A percentile compares a stretch with the other conserved stretches of the same genome.
These are phyloP conservation scores for Augochlorella aurata DNA, from an alignment of 2,888 invertebrate species.

Conservation along the genomic window DNA sequence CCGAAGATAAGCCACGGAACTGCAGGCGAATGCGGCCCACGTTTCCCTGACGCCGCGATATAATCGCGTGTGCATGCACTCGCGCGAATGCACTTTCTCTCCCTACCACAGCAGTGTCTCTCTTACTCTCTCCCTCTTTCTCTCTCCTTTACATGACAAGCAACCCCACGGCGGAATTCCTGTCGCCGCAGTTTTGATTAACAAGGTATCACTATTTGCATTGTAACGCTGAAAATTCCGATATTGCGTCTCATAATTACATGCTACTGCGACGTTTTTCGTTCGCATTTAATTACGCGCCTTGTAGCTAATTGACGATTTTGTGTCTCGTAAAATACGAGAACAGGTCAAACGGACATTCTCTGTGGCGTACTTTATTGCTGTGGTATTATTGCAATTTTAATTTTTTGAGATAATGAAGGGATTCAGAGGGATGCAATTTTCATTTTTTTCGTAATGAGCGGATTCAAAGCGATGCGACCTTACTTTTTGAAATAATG, in stretches of 20 bases:
- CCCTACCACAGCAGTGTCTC: background rate
- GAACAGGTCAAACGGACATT: too few species aligned
- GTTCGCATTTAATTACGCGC: background rate
- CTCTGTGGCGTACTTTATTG: too few species aligned
- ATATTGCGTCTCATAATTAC: background rate
- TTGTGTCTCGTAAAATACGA: background rate
- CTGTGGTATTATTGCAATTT: too few species aligned
- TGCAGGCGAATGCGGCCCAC: background rate
- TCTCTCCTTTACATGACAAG: background rate
- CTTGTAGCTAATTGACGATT: background rate
- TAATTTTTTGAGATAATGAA: too few species aligned
- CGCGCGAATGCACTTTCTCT: background rate
- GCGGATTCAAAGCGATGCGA: too few species aligned
- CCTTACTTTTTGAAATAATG: too few species aligned
- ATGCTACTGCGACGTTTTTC: background rate
- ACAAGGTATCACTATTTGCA: background rate
- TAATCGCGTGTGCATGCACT: conserved; percentile 19
- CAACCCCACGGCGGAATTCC: background rate
- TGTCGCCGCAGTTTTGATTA: background rate
- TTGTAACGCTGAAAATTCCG: background rate
- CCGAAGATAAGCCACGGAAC: conserved; percentile 36
- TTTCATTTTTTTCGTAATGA: too few species aligned
- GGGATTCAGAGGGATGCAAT: too few species aligned
- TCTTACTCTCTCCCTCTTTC: background rate
- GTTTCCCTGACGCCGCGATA: background rate